Evolutionary conservation across 2,797 vertebrate genomes (phyloP).

Genomic region (Triplophysa bombifrons): DNA sequence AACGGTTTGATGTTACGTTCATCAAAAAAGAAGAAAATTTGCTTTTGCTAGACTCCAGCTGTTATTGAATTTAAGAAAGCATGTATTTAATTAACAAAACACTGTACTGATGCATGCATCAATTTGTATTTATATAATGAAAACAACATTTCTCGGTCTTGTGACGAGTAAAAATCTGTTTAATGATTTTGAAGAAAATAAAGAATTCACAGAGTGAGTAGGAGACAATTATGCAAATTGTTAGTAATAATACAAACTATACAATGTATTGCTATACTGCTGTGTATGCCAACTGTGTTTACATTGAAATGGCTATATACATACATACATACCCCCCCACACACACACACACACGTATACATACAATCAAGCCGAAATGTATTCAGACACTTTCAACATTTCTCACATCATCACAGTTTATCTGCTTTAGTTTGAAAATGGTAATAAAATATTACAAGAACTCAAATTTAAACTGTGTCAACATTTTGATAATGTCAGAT

Average conservation of each 20-base stretch:
- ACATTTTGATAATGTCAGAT: no score
- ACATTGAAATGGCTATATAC: no score
- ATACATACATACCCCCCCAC: no score
- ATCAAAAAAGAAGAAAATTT: conserved; percentile 50
- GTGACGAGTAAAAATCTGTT: conserved; percentile 31
- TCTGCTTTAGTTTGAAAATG: no score
- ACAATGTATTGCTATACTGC: no score
- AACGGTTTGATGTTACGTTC: conserved; percentile 76
- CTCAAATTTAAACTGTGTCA: no score
- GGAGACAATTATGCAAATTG: background rate
- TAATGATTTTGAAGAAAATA: conserved; percentile 40
- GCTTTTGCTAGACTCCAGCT: conserved; percentile 74
- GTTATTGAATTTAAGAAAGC: conserved; percentile 79
- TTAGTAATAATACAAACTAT: conserved; percentile 15
- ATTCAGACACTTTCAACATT: no score
- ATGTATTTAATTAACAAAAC: conserved; percentile 81
- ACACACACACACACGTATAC: no score
- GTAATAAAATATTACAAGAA: no score
- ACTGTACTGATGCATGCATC: conserved; percentile 72
- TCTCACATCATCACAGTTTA: no score
- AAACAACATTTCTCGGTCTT: conserved; percentile 55
- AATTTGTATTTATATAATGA: conserved; percentile 66
- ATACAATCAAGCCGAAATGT: no score
- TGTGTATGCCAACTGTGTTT: no score
- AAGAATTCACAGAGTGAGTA: conserved; percentile 26